Evolutionary conservation across 2,113 vertebrate species (phyloP).

Genomic region (Gnathonemus longibarbis): DNA sequence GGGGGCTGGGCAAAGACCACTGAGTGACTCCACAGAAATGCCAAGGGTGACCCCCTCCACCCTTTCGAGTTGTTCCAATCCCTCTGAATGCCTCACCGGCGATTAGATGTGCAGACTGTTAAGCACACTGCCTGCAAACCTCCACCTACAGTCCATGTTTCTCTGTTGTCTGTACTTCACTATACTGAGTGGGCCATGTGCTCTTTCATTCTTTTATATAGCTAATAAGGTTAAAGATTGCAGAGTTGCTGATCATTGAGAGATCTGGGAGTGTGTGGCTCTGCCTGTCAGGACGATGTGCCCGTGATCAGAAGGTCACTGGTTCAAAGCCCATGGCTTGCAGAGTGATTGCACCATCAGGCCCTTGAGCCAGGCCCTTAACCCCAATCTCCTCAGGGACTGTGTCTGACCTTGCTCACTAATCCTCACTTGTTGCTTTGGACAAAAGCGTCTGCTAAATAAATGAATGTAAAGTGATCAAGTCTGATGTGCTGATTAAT

Average conservation of each 20-base stretch:
- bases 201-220: neutral
- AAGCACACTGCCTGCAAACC: neutral
- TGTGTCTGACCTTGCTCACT: neutral
- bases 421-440: neutral
- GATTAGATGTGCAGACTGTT: neutral
- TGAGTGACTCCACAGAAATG: neutral
- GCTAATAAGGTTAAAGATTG: neutral
- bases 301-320: neutral
- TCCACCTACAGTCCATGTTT: neutral
- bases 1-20: neutral
- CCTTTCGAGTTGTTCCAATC: neutral
- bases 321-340: neutral
- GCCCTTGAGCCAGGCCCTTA: neutral
- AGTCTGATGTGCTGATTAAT: neutral
- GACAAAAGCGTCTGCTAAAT: neutral
- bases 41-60: neutral
- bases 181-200: neutral
- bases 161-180: neutral
- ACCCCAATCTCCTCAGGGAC: neutral
- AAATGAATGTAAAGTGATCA: neutral
- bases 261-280: neutral
- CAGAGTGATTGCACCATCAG: neutral
- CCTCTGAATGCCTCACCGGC: neutral
- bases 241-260: neutral
- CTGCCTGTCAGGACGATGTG: neutral